Evolutionary conservation across 1,140 invertebrate genomes (phyloP).

Genomic region (Leptopilina boulardi): DNA sequence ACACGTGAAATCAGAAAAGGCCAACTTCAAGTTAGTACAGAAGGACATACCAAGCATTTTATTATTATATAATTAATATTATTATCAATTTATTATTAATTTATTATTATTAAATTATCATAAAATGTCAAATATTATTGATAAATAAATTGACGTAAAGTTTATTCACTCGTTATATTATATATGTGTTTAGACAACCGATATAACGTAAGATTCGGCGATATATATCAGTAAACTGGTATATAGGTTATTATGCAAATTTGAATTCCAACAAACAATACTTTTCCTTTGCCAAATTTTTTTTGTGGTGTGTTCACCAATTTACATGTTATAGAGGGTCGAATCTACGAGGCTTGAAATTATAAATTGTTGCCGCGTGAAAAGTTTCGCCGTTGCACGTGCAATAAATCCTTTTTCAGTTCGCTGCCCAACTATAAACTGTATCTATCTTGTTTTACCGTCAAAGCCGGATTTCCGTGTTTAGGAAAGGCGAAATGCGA

Average conservation of each 20-base stretch:
- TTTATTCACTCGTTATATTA: neutral
- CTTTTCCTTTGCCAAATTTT: conserved; percentile 44
- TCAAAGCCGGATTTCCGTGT: conserved; percentile 31
- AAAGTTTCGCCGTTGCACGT: conserved; percentile 40
- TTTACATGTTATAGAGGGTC: conserved; percentile 46
- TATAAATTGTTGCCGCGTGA: conserved; percentile 42
- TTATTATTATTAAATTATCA: too few relatives aligned
- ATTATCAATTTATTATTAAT: too few relatives aligned
- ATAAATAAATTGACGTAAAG: too few relatives aligned
- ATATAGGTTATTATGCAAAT: conserved; percentile 61
- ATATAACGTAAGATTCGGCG: neutral
- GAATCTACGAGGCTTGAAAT: conserved; percentile 39
- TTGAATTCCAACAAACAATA: conserved; percentile 57
- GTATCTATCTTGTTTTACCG: conserved; percentile 21
- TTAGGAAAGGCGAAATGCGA: conserved; percentile 12
- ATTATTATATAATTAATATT: too few relatives aligned
- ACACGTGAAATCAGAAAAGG: too few relatives aligned
- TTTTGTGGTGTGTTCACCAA: conserved; percentile 34
- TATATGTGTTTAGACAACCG: neutral
- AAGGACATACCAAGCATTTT: too few relatives aligned
- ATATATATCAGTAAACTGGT: conserved; percentile 42
- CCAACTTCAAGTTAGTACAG: too few relatives aligned
- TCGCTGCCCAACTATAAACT: conserved; percentile 17
- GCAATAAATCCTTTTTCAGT: conserved; percentile 47
- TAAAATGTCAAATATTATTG: too few relatives aligned